Percentiles rank a stretch among this genome's conserved stretches.
These are phyloP conservation scores for Rhysida immarginata DNA, from an alignment of 1,140 invertebrate species.

Conservation along the genomic window DNA sequence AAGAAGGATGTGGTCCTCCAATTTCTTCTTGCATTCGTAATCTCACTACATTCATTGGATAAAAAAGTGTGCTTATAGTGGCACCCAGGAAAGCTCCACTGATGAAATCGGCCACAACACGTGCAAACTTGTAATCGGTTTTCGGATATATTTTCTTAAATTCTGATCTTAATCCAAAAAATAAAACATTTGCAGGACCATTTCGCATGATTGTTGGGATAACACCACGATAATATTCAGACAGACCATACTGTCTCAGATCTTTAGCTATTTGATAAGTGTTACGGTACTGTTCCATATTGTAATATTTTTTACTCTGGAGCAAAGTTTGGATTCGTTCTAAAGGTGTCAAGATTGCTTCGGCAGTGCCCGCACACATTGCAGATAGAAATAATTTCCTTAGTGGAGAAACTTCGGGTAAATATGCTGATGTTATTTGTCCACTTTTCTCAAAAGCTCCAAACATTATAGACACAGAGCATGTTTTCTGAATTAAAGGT, in stretches of 20 bases:
- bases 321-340: conserved; percentile 89
- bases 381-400: conserved; percentile 53
- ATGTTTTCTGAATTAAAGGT: conserved; percentile 82
- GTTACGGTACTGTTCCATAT: conserved; percentile 72
- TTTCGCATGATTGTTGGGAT: conserved; percentile 71
- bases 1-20: conserved; percentile 65
- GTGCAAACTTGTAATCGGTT: conserved; percentile 20
- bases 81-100: conserved; percentile 89
- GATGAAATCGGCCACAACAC: conserved; percentile 54
- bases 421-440: conserved; percentile 41
- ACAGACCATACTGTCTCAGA: conserved; percentile 49
- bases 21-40: conserved; percentile 81
- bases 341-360: conserved; percentile 83
- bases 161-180: conserved; percentile 74
- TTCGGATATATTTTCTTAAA: conserved; percentile 40
- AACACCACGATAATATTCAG: conserved; percentile 43
- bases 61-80: conserved; percentile 82
- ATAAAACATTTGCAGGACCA: conserved; percentile 72
- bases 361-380: conserved; percentile 53
- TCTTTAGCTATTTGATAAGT: conserved; percentile 66
- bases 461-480: conserved; percentile 92
- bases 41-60: conserved; percentile 96
- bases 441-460: conserved; percentile 75
- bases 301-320: conserved; percentile 70
- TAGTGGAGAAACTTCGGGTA: conserved; percentile 6